Evolutionary conservation across 2,113 vertebrate genomes (phyloP).

Genomic region (Chloebia gouldiae): DNA sequence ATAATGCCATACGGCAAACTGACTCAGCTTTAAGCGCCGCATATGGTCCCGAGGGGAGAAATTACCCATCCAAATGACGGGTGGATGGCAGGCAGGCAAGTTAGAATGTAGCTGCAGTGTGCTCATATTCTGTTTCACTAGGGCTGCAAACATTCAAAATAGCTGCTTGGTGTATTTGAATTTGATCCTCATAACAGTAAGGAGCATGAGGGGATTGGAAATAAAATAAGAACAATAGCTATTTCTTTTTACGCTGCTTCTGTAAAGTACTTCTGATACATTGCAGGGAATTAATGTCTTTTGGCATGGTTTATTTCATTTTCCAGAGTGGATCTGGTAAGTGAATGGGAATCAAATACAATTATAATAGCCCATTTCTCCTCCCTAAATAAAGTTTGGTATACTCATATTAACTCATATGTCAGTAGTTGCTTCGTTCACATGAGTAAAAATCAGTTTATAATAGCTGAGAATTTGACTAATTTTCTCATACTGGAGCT

Average conservation of each 20-base stretch:
- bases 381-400: conserved; percentile 59
- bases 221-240: conserved; percentile 58
- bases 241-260: conserved; percentile 48
- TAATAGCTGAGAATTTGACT: conserved; percentile 10
- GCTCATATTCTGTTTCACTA: conserved; percentile 43
- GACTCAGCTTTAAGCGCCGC: conserved; percentile 49
- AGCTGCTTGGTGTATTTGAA: conserved; percentile 49
- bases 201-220: conserved; percentile 28
- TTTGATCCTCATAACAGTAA: conserved; percentile 44
- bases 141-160: conserved; percentile 43
- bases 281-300: conserved; percentile 54
- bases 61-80: conserved; percentile 44
- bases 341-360: conserved; percentile 47
- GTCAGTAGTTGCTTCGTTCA: conserved; percentile 42
- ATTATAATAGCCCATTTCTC: conserved; percentile 51
- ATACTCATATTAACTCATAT: conserved; percentile 22
- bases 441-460: conserved; percentile 10
- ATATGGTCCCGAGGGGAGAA: conserved; percentile 33
- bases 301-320: conserved; percentile 61
- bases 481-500: background rate
- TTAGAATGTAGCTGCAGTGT: conserved; percentile 13
- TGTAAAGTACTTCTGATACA: conserved; percentile 38
- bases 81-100: conserved; percentile 45
- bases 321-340: conserved; percentile 51
- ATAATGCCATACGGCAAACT: conserved; percentile 36